These are phyloP conservation scores for Cavia porcellus DNA, from an alignment of 2,113 vertebrate species.

Conservation along the genomic window DNA sequence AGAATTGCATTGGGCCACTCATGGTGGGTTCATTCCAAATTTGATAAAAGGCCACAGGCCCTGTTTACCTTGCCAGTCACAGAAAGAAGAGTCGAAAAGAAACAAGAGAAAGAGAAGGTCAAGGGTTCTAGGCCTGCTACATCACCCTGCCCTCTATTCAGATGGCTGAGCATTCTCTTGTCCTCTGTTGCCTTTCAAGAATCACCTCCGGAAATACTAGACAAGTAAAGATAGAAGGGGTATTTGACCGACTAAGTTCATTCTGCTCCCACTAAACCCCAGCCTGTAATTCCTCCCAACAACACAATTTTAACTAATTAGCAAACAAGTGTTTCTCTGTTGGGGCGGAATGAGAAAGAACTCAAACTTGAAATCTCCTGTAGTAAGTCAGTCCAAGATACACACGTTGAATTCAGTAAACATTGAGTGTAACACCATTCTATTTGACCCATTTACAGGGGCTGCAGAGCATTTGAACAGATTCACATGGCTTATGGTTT, in stretches of 20 bases:
- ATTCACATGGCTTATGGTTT: neutral
- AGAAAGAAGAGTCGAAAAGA: neutral
- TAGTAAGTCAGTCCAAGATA: neutral
- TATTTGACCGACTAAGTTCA: neutral
- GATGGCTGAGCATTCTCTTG: neutral
- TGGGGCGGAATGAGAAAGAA: neutral
- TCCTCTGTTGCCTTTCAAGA: neutral
- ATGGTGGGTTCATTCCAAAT: neutral
- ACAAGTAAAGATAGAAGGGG: neutral
- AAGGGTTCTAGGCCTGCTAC: accelerated
- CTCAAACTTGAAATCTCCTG: neutral
- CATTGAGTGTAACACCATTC: no score
- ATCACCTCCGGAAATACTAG: neutral
- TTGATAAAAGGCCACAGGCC: neutral
- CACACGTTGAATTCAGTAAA: neutral
- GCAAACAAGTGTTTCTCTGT: neutral
- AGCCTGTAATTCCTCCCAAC: neutral
- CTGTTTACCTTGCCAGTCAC: neutral
- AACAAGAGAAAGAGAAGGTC: neutral
- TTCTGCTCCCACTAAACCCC: neutral
- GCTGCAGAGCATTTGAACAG: neutral
- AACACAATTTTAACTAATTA: neutral
- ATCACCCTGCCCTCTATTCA: no score
- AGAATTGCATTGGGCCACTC: neutral
- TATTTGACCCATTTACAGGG: neutral